A percentile compares a stretch with the other conserved stretches of the same genome.
Evolutionary conservation across 1,140 invertebrate species (phyloP).

Genomic region (Musca vetustissima): DNA sequence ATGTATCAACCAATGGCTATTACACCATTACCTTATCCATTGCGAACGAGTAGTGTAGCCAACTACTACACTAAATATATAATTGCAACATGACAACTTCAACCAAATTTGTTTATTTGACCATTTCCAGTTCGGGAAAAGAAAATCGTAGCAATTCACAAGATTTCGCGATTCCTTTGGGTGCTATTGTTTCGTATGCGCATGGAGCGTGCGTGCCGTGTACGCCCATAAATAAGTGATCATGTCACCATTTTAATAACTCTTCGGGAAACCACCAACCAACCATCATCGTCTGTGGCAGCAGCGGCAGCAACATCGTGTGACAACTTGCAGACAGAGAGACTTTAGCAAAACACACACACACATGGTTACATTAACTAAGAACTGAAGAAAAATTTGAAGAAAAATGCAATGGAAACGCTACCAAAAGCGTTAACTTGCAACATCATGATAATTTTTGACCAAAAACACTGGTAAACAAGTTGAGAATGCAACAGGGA

Average conservation of each 20-base stretch:
- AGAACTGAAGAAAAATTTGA: not conserved
- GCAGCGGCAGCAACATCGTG: not conserved
- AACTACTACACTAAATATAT: no score
- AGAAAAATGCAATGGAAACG: not conserved
- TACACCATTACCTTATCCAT: no score
- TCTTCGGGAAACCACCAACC: conserved; percentile 2
- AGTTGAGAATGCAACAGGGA: not conserved
- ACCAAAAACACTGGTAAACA: not conserved
- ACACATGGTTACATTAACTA: not conserved
- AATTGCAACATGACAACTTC: no score
- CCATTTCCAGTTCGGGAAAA: no score
- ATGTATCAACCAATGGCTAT: no score
- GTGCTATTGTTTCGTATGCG: conserved; percentile 8
- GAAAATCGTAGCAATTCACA: no score
- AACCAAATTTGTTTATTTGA: no score
- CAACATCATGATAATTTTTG: conserved; percentile 20
- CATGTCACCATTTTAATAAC: conserved; percentile 24
- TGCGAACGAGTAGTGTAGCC: no score
- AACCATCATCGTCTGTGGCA: not conserved
- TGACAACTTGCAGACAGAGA: not conserved
- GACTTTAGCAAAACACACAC: conserved; percentile 13
- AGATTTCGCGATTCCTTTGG: conserved; percentile 2
- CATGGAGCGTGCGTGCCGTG: not conserved
- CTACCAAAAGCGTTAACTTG: conserved; percentile 18
- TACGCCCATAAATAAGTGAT: conserved; percentile 22